Evolutionary conservation across 2,888 invertebrate genomes (phyloP), one percentile per base, ranked within the genome.

Genomic region (Agriotes lineatus): DNA sequence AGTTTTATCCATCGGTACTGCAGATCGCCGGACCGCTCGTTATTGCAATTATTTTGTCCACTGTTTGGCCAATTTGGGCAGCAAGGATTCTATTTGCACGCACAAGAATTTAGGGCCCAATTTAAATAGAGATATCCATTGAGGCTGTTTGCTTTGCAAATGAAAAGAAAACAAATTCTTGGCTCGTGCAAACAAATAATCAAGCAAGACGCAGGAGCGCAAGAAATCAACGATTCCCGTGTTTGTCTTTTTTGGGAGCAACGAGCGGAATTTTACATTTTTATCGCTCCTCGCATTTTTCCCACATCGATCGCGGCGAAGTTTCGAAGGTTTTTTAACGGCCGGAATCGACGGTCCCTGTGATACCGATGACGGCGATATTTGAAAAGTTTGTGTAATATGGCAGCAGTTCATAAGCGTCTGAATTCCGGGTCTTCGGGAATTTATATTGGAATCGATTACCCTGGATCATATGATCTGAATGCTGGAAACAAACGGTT

Each of bases 381-480:
- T 79, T 79, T 76, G 77, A 78, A 79, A 80, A 80, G 76, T 79
- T 80, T 79, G 71, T 75, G 72, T 77, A 78, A 78, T 79, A 79
- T 76, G 76, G 74, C 72, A 25, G 65, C 63, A 72, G 75, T 76
- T 76, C 76, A 76, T 77, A 78, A 76, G 72, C 74, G 75, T 70
- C 74, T 69, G 67, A 71, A 78, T 79, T 79, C 80, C 80, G 71
- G 78, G 78, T 75, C 69, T 72, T 70, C 56, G 72, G 78, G 80
- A 81, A 81, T 82, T 82, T 81, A 82, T 81, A 82, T 82, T 82
- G 79, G 75, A 77, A 80, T 80, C 80, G 79, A 78, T 79, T 77
- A 76, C 54, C 50, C 33, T 33, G 35, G 56, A 58, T 60, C 22
- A 65, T 58, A 58, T 58, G 58, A 58, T 42, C 20, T 30, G 65